Evolutionary conservation across 1,140 invertebrate genomes (phyloP), one percentile per base, ranked within the genome.

Genomic region (Epicauta chinensis): DNA sequence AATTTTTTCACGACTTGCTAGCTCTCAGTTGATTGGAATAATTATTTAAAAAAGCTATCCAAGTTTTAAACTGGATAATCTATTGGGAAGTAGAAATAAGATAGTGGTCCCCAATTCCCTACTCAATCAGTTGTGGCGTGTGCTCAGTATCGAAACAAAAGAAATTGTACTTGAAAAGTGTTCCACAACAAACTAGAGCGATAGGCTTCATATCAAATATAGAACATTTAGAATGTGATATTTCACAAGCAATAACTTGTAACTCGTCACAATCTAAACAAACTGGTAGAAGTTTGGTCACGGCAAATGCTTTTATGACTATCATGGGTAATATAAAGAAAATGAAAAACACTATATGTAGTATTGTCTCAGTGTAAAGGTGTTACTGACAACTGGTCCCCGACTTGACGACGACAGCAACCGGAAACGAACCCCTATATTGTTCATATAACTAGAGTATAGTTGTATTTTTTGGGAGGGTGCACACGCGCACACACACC

Each of bases 261-360:
- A 2, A 7, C 49, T 39, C 56, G 60, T 71, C 67, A 70, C 67
- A 67, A 67, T 70, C 69, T 68, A 68, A 69, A 62, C 61, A 60
- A 23, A 52, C 60, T 65, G n/a, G 56, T 51, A 74, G 75, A 79
- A 79, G 75, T 81, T 82, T 78, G 82, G 82, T 84, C 81, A 84
- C 77, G 82, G 80, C 80, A 84, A 86, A 85, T 84, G 83, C 81
- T 76, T 84, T 85, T 84, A 86, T 80, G 82, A 84, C 77, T 79
- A 78, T 79, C 83, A 76, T 70, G 83, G 83, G 82, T 83, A 78
- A 83, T 80, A 84, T 86, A 84, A 86, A 86, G 82, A 84, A 86
- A 86, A 86, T 86, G 83, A 86, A 85, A 84, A 86, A 85, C 82
- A 84, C 66, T 69, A 68, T 64, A 63, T 65, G 63, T 64, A 65